Evolutionary conservation across 2,797 vertebrate genomes (phyloP), one percentile per base, ranked within the genome.

Genomic region (Myotis vivesi): DNA sequence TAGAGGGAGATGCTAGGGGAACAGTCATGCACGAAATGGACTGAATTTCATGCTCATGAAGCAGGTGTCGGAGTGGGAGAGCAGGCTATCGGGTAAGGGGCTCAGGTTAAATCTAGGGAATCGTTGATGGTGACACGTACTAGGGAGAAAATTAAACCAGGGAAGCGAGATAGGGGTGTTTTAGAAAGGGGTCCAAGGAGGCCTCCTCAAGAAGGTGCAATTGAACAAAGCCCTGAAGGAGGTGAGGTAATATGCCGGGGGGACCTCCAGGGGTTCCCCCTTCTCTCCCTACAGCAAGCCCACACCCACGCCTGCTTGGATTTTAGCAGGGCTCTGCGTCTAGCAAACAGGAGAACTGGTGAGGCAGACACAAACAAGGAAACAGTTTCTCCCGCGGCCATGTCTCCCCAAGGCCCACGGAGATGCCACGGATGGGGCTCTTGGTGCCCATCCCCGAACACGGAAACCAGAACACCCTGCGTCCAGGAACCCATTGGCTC

Each of bases 331-430:
- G 4, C 30, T 57, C 62, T 36, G 9, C 28, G 51, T 71, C 46
- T 20, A 30, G 55, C 1, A 22, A 51, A n/a, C 20, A 71, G 80
- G 23, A 66, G 64, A 62, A 22, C 46, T 11, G 53, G 16, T n/a
- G 23, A 71, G 51, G 33, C 62, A 73, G 76, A 76, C 55, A 36
- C 19, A 46, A 30, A 68, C 2, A 36, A 69, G 19, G 23, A 79
- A 66, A 51, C 2, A 5, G 9, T 15, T 33, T 38, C 28, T 51
- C 12, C 15, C 2, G 2, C 10, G 12, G 6, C 3, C 4, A 10
- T 1, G 5, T n/a, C 83, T 76, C 44, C 73, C 59, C 11, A 64
- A 75, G 64, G 28, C n/a, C 79, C 51, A 4, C 12, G 1, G 51
- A 93, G 19, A 22, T 9, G 15, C 15, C 49, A 30, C 33, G n/a